Percentiles rank a stretch among this genome's conserved stretches.
Evolutionary conservation across 2,113 vertebrate species (phyloP).

Genomic region (Puffinus mauretanicus): DNA sequence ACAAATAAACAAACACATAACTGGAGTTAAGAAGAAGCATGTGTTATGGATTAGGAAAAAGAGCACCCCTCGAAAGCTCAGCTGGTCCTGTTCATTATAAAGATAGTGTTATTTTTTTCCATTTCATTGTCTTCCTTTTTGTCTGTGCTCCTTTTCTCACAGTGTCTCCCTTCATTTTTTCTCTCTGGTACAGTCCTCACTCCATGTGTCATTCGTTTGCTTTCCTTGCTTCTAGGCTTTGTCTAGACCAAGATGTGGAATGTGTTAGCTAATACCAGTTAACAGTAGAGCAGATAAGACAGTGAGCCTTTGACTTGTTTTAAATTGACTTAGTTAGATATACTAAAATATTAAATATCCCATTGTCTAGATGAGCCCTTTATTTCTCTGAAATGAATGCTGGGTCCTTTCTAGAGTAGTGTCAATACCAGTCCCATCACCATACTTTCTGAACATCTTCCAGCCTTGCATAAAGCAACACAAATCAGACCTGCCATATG

Average conservation of each 20-base stretch:
- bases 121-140: slow-evolving; percentile 23
- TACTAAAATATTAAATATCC: neutral
- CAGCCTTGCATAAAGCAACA: neutral
- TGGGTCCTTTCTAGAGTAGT: neutral
- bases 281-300: neutral
- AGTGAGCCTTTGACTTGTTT: neutral
- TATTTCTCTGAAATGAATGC: neutral
- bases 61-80: slow-evolving; percentile 56
- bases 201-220: neutral
- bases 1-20: slow-evolving; percentile 65
- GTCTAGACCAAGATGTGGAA: neutral
- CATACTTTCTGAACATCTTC: neutral
- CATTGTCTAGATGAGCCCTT: neutral
- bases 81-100: slow-evolving; percentile 21
- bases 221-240: slow-evolving; percentile 24
- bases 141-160: neutral
- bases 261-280: neutral
- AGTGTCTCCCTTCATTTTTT: neutral
- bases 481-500: neutral
- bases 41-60: slow-evolving; percentile 59
- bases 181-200: neutral
- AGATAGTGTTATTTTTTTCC: slow-evolving; percentile 19
- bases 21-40: slow-evolving; percentile 50
- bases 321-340: neutral
- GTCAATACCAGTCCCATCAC: neutral